Evolutionary conservation across 2,888 invertebrate species (phyloP).

Genomic region (Chrysotoxum bicinctum): DNA sequence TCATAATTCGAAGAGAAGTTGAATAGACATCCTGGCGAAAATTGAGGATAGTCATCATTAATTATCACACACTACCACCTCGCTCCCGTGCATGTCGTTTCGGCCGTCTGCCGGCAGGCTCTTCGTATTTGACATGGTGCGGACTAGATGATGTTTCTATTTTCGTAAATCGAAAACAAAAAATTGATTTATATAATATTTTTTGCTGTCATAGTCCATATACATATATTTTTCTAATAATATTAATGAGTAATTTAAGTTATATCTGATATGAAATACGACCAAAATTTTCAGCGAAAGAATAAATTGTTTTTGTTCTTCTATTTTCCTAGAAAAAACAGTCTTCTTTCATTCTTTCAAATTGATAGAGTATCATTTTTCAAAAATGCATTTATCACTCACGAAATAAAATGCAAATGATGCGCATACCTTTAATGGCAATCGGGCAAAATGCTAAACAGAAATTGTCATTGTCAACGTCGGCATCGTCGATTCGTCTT

Average conservation of each 20-base stretch:
- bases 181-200: slow-evolving; percentile 47
- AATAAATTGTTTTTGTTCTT: background rate
- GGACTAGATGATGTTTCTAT: slow-evolving; percentile 26
- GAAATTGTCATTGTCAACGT: slow-evolving; percentile 51
- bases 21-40: slow-evolving; percentile 19
- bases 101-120: too few relatives aligned
- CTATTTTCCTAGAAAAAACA: background rate
- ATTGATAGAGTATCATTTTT: slow-evolving; percentile 52
- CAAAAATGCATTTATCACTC: slow-evolving; percentile 64
- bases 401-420: slow-evolving; percentile 67
- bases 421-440: slow-evolving; percentile 56
- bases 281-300: background rate
- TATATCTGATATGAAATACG: background rate
- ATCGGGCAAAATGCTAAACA: slow-evolving; percentile 30
- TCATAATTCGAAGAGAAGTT: slow-evolving; percentile 28
- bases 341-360: background rate
- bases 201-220: background rate
- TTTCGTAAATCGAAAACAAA: slow-evolving; percentile 20
- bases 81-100: background rate
- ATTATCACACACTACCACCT: slow-evolving; percentile 22
- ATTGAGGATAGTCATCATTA: slow-evolving; percentile 36
- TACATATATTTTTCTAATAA: background rate
- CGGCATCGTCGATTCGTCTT: slow-evolving; percentile 8
- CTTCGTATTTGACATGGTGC: too few relatives aligned
- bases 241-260: background rate